Percentiles rank a stretch among this genome's conserved stretches.
Conservation (phyloP, 35 echinoderm and acorn worm species). For the Chiridota heheva region DNA sequence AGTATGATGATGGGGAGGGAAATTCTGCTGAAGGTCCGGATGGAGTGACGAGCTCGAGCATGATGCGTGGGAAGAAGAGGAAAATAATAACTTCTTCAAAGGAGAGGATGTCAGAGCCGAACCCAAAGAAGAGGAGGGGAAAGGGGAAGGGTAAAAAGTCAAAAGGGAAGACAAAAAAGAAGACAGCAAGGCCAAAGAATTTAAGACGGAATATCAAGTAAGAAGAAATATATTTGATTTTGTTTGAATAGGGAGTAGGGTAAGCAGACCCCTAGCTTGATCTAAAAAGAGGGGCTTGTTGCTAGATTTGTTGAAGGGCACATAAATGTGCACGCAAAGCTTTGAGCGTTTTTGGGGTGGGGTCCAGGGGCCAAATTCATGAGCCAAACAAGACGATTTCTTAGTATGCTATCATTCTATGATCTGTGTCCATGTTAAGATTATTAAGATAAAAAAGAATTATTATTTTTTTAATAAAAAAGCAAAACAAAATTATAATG, state of each 20-base stretch:
- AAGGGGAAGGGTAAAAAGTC: constrained; percentile 29
- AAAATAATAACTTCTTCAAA: background rate
- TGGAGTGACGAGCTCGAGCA: background rate
- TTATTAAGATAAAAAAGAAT: no score
- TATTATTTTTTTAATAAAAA: no score
- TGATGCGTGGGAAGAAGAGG: background rate
- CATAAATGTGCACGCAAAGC: background rate
- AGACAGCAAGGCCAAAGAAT: constrained; percentile 37
- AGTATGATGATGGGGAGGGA: constrained; percentile 1
- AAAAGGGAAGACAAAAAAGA: constrained; percentile 49
- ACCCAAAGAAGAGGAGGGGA: constrained; percentile 33
- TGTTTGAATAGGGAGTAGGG: constrained; percentile 14
- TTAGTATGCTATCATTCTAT: background rate
- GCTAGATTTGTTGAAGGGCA: constrained; percentile 37
- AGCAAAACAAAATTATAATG: no score
- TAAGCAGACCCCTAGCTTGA: constrained; percentile 17
- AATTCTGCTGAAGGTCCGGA: background rate
- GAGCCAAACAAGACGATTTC: background rate
- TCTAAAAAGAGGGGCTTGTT: constrained; percentile 51
- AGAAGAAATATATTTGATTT: background rate
- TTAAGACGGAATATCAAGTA: constrained; percentile 38
- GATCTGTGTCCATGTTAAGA: no score
- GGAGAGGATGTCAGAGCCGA: constrained; percentile 12
- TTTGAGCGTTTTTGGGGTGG: background rate
- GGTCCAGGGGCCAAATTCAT: background rate